Base-by-base conservation (phyloP, 2,113 vertebrate species). In the Peromyscus californicus region DNA sequence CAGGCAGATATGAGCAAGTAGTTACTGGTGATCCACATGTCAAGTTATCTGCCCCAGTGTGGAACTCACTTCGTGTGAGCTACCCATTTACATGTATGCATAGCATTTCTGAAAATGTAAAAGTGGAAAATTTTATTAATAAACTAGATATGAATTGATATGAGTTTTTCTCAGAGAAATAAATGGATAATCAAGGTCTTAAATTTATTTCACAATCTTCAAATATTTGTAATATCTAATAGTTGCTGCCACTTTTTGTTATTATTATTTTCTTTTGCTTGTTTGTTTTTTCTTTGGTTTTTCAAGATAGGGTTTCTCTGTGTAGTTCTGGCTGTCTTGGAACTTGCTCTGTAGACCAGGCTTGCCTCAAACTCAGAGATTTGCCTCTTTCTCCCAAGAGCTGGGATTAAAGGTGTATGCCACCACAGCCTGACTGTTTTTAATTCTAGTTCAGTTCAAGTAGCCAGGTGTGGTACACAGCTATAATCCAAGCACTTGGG, bases 121-220 rank as follows among this genome's bases (percentile, higher is more conserved):
- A 48, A 74, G 51, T 19, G 15, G 45, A 83, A 86, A 42, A 19
- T 42, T 89, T 33, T 45, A 19, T 76, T 59, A 65, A 36, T 57
- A 76, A 86, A 48, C 15, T 91, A 26, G 57, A 12, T 31, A 22
- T 67, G 31, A 79, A 26, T 65, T 67, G n/a, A 24, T 39, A 69
- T 59, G 42, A 13, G 9, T 61, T 16, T 57, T 67, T 65, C 26
- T 61, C 39, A 88, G 39, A 95, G 22, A 70, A 51, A 42, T 67
- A 86, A 93, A 75, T 82, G 45, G 63, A 13, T 74, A 75, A 65
- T 61, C 19, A 67, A 74, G n/a, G 65, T 54, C 75, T 91, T 65
- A 61, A 83, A 88, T 95, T 65, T 84, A 87, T 89, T 85, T 93
- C n/a, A 84, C 21, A 65, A 22, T 78, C 91, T 91, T 96, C 70